A percentile compares a stretch with the other conserved stretches of the same genome.
phyloP scores from a whole-genome alignment of 2,113 vertebrate genomes.

The Lepus timidus region DNA sequence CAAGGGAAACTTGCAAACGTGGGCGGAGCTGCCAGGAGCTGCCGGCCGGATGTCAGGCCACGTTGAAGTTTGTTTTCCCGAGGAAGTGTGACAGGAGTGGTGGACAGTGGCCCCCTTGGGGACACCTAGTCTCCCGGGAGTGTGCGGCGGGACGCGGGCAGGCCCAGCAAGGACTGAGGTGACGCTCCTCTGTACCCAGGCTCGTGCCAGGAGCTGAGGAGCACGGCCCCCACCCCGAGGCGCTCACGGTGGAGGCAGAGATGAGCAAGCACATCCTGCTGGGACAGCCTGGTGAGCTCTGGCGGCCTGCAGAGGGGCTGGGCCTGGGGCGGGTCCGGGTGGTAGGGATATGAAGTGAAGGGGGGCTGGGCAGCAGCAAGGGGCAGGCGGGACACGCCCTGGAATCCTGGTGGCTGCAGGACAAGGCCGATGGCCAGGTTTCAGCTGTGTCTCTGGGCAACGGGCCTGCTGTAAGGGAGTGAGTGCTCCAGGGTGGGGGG shows the following conservation, averaged over 20 bases:
- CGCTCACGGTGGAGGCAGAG: neutral
- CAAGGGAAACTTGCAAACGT: constrained; percentile 80
- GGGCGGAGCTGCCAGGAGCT: constrained; percentile 72
- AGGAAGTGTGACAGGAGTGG: constrained; percentile 58
- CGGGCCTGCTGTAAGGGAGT: neutral
- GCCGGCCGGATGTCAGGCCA: constrained; percentile 52
- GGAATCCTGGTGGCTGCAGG: neutral
- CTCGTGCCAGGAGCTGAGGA: neutral
- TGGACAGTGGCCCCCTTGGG: neutral
- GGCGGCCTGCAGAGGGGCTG: neutral
- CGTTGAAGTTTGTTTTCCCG: constrained; percentile 42
- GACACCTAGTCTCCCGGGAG: neutral
- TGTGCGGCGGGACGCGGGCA: neutral
- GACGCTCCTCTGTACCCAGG: neutral
- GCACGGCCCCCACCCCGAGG: neutral
- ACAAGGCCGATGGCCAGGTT: neutral
- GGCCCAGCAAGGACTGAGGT: neutral
- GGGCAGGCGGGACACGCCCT: neutral
- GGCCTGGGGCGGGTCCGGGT: neutral
- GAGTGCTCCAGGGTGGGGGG: neutral
- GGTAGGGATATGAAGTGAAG: neutral
- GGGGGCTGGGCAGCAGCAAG: neutral
- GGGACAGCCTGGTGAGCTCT: neutral
- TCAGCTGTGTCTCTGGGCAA: neutral
- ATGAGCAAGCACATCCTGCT: fast-evolving